Base-by-base conservation (phyloP, 2,113 vertebrate species). In the Gracilinanus agilis region DNA sequence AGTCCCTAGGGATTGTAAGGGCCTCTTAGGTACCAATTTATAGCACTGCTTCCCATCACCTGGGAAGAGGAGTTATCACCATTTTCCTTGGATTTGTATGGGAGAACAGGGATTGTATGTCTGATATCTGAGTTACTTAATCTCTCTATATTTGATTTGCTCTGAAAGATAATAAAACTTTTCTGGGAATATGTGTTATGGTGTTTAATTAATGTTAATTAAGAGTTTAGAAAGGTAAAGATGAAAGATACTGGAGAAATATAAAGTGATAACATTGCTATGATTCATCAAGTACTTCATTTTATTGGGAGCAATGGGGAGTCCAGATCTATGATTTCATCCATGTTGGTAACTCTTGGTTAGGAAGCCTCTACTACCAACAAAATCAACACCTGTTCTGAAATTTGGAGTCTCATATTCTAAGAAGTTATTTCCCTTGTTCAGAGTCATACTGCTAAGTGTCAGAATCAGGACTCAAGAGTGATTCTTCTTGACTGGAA, bases 181-280 rank as follows among this genome's bases (percentile, higher is more conserved):
- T 94, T 88, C 95, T 96, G 67, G 54, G 61, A 95, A 89, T 49
- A 89, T 94, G 54, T 90, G 93, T 95, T 95, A 58, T 95, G 94
- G 92, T 90, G 75, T 89, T 96, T 97, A 98, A 97, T 98, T 95
- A 97, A 94, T 95, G 93, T 97, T 98, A 97, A 97, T 90, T 56
- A 93, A 96, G 88, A 91, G 93, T 83, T 95, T 96, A 96, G 91
- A 93, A 90, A 96, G 89, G 95, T 56, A 40, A 16, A 96, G 94
- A 97, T 97, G 96, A 97, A 97, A 98, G 97, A 94, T 92, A 54
- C 75, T 91, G 88, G 91, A 61, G 93, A 95, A 90, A 40, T 58
- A 90, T 44, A 94, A 96, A 95, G 93, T 53, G 75, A 75, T 95
- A 91, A 92, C 96, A 94, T 96, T 95, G 93, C 91, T 93, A 89